A percentile compares a stretch with the other conserved stretches of the same genome.
Evolutionary conservation across 2,888 invertebrate species (phyloP).

Genomic region (Plagodis dolabraria): DNA sequence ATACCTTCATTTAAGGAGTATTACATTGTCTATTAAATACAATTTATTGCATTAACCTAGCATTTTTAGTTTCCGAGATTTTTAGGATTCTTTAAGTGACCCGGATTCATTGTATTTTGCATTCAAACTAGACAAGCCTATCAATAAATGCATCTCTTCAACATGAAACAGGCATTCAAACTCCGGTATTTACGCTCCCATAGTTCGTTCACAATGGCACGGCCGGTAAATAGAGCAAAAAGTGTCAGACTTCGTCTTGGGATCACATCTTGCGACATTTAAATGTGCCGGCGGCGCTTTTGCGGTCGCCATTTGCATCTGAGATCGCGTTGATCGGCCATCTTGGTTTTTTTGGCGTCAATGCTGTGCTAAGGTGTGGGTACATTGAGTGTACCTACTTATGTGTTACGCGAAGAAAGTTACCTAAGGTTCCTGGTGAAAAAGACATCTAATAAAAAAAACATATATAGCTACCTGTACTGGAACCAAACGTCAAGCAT

Average conservation of each 20-base stretch:
- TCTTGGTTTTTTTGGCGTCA: constrained; percentile 69
- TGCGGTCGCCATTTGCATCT: constrained; percentile 76
- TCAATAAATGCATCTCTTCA: constrained; percentile 28
- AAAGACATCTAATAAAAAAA: no score
- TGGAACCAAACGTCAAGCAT: no score
- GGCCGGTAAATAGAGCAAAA: constrained; percentile 76
- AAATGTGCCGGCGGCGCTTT: constrained; percentile 79
- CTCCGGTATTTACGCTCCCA: constrained; percentile 45
- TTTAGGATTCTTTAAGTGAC: no score
- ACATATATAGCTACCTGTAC: no score
- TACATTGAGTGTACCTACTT: constrained; percentile 37
- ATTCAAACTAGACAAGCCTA: constrained; percentile 16
- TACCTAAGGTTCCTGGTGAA: no score
- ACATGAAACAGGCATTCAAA: constrained; percentile 28
- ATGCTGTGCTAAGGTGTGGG: constrained; percentile 40
- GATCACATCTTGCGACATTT: constrained; percentile 67
- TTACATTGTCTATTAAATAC: no score
- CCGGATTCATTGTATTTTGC: no score
- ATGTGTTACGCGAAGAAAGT: no score
- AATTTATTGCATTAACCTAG: no score
- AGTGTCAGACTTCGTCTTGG: constrained; percentile 50
- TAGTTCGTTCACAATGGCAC: constrained; percentile 51
- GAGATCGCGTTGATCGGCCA: constrained; percentile 75
- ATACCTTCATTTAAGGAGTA: no score
- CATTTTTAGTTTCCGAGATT: no score